A percentile compares a stretch with the other conserved stretches of the same genome.
phyloP scores from a whole-genome alignment of 2,888 invertebrate genomes.

The Melanargia galathea region DNA sequence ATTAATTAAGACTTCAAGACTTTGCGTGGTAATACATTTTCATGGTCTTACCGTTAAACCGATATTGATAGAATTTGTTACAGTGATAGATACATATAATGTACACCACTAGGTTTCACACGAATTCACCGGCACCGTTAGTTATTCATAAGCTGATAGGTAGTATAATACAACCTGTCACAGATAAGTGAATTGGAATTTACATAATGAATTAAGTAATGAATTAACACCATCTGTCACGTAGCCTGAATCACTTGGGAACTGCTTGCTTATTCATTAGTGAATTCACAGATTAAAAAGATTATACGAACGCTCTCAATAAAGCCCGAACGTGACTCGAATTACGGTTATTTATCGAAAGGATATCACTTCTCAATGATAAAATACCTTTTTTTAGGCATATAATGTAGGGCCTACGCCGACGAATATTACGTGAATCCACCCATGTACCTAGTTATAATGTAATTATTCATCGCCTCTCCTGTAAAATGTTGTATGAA shows the following conservation, averaged over 20 bases:
- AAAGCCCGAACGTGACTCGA: background rate
- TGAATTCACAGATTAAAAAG: constrained; percentile 14
- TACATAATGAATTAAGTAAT: constrained; percentile 1
- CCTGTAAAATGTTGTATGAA: too few relatives aligned
- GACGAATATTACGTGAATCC: too few relatives aligned
- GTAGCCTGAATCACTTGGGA: constrained; percentile 2
- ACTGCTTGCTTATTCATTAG: constrained; percentile 9
- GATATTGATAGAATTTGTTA: too few relatives aligned
- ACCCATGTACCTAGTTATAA: too few relatives aligned
- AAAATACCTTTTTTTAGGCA: too few relatives aligned
- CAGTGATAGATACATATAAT: too few relatives aligned
- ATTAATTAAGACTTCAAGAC: too few relatives aligned
- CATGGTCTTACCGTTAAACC: too few relatives aligned
- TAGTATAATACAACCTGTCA: background rate
- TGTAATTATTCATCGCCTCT: too few relatives aligned
- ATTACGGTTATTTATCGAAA: background rate
- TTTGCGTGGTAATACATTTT: too few relatives aligned
- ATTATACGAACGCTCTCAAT: constrained; percentile 8
- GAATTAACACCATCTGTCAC: constrained; percentile 4
- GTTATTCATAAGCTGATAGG: background rate
- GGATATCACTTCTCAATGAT: background rate
- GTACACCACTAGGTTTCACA: too few relatives aligned
- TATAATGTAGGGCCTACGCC: too few relatives aligned
- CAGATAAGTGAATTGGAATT: background rate
- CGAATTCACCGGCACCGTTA: background rate